These are phyloP conservation scores for Autographa gamma DNA, from an alignment of 2,888 invertebrate genomes.

Conservation along the genomic window DNA sequence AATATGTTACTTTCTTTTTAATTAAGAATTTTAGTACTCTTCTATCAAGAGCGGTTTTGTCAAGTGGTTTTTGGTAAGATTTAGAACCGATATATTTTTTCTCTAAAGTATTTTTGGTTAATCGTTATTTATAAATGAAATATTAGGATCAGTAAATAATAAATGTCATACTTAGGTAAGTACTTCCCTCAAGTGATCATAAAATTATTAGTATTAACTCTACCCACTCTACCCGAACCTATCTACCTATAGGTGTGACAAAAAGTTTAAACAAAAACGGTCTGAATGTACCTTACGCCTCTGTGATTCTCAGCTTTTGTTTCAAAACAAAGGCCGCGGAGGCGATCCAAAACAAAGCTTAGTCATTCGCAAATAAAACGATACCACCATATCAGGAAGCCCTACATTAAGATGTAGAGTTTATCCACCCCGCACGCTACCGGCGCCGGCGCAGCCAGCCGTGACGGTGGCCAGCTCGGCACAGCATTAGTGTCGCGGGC, in stretches of 20 bases:
- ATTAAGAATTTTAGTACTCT: no score
- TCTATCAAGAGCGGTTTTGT: no score
- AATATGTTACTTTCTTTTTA: no score
- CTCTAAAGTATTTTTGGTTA: no score
- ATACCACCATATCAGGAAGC: slow-evolving; percentile 56
- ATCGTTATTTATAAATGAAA: no score
- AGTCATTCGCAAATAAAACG: slow-evolving; percentile 55
- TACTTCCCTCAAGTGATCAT: no score
- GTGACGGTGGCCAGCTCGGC: slow-evolving; percentile 67
- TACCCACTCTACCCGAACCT: background rate
- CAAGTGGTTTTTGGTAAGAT: no score
- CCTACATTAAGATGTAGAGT: slow-evolving; percentile 66
- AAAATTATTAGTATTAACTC: no score
- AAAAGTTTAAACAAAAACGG: background rate
- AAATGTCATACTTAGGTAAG: no score
- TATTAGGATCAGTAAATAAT: no score
- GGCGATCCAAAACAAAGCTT: slow-evolving; percentile 42
- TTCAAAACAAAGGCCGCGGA: slow-evolving; percentile 37
- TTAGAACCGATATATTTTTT: no score
- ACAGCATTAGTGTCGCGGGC: slow-evolving; percentile 73
- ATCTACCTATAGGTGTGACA: no score
- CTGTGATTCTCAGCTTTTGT: background rate
- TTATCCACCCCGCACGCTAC: slow-evolving; percentile 80
- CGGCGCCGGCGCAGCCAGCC: slow-evolving; percentile 68
- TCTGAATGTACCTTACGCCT: background rate